phyloP scores from a whole-genome alignment of 1,140 invertebrate species.

The Anoplolepis gracilipes region DNA sequence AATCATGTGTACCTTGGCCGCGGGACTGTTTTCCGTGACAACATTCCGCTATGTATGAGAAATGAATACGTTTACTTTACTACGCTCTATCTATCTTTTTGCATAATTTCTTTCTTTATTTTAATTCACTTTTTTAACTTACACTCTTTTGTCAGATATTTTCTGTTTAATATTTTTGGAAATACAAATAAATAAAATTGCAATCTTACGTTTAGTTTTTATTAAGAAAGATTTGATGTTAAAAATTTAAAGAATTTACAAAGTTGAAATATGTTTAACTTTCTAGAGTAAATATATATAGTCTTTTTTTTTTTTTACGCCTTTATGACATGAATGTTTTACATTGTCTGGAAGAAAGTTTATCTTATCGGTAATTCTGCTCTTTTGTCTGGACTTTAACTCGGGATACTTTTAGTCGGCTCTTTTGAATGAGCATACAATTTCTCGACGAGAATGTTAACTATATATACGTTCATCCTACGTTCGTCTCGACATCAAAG shows the following conservation, averaged over 20 bases:
- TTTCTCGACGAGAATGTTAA: slow-evolving; percentile 9
- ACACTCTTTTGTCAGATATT: too few species aligned
- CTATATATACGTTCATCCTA: slow-evolving; percentile 4
- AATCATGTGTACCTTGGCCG: not conserved
- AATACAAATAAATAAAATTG: not conserved
- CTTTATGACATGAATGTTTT: not conserved
- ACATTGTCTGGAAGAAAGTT: slow-evolving; percentile 20
- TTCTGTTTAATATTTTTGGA: not conserved
- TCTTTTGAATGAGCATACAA: not conserved
- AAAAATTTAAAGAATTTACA: slow-evolving; percentile 10
- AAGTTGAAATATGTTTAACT: not conserved
- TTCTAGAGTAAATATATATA: not conserved
- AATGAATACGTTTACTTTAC: not conserved
- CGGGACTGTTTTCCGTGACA: not conserved
- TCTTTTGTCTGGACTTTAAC: not conserved
- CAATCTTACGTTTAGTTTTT: not conserved
- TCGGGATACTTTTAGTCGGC: not conserved
- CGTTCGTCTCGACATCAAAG: slow-evolving; percentile 8
- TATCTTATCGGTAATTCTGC: not conserved
- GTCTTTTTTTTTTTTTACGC: too few species aligned
- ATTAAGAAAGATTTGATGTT: not conserved
- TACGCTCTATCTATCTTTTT: not conserved
- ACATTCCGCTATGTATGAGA: not conserved
- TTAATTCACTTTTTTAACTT: too few species aligned
- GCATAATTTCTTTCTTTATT: too few species aligned